These are phyloP conservation scores for Phrixothrix hirtus DNA, from an alignment of 2,888 invertebrate species.

Conservation along the genomic window DNA sequence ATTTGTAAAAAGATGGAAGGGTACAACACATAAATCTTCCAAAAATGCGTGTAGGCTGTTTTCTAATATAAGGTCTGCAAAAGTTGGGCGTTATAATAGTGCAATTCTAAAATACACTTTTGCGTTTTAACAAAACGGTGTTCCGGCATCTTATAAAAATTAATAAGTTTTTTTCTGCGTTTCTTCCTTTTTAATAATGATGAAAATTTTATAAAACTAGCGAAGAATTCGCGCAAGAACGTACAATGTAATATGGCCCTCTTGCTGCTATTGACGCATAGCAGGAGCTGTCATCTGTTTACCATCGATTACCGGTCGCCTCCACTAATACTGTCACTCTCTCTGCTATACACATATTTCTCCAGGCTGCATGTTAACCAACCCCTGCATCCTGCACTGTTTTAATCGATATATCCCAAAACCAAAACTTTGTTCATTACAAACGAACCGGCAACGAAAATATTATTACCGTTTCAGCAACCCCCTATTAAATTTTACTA, in stretches of 20 bases:
- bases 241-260: conserved; percentile 22
- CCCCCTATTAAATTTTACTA: conserved; percentile 14
- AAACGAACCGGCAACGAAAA: conserved; percentile 27
- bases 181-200: too few species aligned
- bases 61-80: too few species aligned
- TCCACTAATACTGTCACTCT: conserved; percentile 31
- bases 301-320: conserved; percentile 55
- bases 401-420: conserved; percentile 29
- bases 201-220: neutral
- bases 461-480: conserved; percentile 26
- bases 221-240: conserved; percentile 18
- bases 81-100: too few species aligned
- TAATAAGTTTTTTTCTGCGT: too few species aligned
- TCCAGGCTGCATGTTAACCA: conserved; percentile 24
- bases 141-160: too few species aligned
- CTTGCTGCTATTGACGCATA: conserved; percentile 30
- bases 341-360: conserved; percentile 29
- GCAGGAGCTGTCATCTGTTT: conserved; percentile 53
- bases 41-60: too few species aligned
- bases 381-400: conserved; percentile 28
- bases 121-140: too few species aligned
- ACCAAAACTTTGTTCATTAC: conserved; percentile 31
- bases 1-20: too few species aligned
- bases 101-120: too few species aligned
- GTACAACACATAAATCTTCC: too few species aligned